Evolutionary conservation across 2,888 invertebrate species (phyloP), one percentile per base, ranked within the genome.

Genomic region (Epistrophella euchroma): DNA sequence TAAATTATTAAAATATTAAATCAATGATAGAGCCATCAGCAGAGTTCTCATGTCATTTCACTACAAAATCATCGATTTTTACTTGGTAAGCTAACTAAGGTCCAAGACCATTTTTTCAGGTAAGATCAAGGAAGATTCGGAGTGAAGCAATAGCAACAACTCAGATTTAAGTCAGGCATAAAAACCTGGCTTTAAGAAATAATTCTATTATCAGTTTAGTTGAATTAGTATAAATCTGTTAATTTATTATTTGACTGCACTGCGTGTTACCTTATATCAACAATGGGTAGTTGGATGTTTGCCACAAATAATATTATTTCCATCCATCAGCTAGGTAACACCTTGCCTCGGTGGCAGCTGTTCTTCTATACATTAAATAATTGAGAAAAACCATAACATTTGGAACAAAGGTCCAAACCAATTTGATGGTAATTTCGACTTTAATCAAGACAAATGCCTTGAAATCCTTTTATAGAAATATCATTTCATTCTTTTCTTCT

Each of bases 391-490:
- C 60, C 66, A 71, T 68, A 74, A 68, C 73, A 9, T n/a, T 32
- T 32, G 6, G 2, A 1, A 28, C 28, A 73, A 50, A 68, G 47
- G 62, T 25, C 17, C 40, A 25, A 28, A 55, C 70, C 47, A 75
- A 79, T 79, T 84, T 71, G 75, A 84, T 60, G 79, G 64, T 55
- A 75, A 75, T 84, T 84, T 79, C 58, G 56, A 47, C 66, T 45
- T 17, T 79, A 71, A 84, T 74, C 64, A 58, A 58, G 43, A 66
- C 66, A 75, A 74, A 64, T 64, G 50, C 50, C 56, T 50, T 40
- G 19, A 47, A 79, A 84, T 84, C 79, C 84, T 84, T 84, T 84
- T 70, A 22, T 1, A n/a, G 3, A 64, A 74, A 72, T 50, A 6
- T 43, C 47, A 40, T 68, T 66, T 50, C 32, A 52, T 52, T 52